phyloP scores from a whole-genome alignment of 1,140 invertebrate genomes.

The Andrena cerasifolii region DNA sequence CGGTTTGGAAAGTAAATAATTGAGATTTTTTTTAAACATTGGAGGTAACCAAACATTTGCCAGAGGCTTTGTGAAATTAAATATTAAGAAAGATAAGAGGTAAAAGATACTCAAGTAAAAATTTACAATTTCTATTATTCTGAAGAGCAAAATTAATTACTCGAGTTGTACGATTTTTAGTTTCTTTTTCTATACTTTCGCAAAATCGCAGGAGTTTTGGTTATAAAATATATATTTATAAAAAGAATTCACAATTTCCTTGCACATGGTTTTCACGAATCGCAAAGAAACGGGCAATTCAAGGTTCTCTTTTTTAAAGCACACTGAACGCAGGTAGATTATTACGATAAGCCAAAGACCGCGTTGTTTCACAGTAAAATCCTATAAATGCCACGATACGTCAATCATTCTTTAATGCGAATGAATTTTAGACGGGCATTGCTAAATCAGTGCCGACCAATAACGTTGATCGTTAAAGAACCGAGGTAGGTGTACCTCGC shows the following conservation, averaged over 20 bases:
- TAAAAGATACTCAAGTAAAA: no score
- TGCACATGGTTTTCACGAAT: no score
- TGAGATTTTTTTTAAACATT: not conserved
- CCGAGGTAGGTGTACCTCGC: conserved; percentile 38
- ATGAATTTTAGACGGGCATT: conserved; percentile 49
- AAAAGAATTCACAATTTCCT: no score
- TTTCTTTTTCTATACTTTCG: no score
- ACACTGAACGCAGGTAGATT: not conserved
- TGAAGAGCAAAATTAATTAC: no score
- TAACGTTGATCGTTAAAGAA: conserved; percentile 65
- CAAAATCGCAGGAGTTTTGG: no score
- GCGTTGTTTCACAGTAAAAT: conserved; percentile 45
- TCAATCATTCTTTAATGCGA: conserved; percentile 63
- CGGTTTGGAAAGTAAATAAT: not conserved
- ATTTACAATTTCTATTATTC: no score
- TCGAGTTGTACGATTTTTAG: no score
- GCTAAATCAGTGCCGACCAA: conserved; percentile 58
- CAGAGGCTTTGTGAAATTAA: no score
- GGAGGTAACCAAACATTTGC: not conserved
- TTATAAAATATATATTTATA: no score
- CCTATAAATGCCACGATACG: conserved; percentile 48
- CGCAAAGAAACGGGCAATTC: not conserved
- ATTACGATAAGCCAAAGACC: not conserved
- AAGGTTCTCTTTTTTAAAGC: not conserved
- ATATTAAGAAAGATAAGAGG: no score